A percentile compares a stretch with the other conserved stretches of the same genome.
Conservation (phyloP, 2,888 invertebrate species). For the Tetramorium bicarinatum region DNA sequence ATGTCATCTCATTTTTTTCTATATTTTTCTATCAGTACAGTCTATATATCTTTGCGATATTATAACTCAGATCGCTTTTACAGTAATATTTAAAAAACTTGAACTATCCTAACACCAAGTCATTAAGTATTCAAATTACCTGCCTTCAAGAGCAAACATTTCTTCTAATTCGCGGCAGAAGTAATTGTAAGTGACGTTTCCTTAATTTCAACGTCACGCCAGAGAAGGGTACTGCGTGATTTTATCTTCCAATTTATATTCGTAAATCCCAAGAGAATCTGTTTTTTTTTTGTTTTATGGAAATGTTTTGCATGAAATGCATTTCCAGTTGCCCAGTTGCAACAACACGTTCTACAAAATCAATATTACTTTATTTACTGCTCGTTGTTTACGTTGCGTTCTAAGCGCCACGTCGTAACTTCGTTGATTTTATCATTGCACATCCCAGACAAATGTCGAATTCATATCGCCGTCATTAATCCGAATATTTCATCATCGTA, state of each 20-base stretch:
- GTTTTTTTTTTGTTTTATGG: slow-evolving; percentile 22
- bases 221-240: not conserved
- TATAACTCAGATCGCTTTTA: not conserved
- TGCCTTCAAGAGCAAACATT: not conserved
- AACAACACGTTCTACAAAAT: slow-evolving; percentile 28
- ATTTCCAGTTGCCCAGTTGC: not conserved
- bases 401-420: slow-evolving; percentile 16
- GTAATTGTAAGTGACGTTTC: slow-evolving; percentile 20
- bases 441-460: not conserved
- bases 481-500: slow-evolving; percentile 27
- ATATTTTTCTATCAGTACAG: not conserved
- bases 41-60: not conserved
- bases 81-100: not conserved
- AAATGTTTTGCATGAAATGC: slow-evolving; percentile 23
- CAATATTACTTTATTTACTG: slow-evolving; percentile 29
- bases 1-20: not conserved
- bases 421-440: slow-evolving; percentile 8
- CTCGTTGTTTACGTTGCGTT: slow-evolving; percentile 15
- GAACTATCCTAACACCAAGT: not conserved
- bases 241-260: slow-evolving; percentile 16
- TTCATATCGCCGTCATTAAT: not conserved
- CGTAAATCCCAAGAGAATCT: not conserved
- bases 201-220: not conserved
- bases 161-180: slow-evolving; percentile 4
- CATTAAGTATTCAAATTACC: not conserved